Base-by-base conservation (phyloP, 2,888 invertebrate genomes). In the Heliconius charithonia region DNA sequence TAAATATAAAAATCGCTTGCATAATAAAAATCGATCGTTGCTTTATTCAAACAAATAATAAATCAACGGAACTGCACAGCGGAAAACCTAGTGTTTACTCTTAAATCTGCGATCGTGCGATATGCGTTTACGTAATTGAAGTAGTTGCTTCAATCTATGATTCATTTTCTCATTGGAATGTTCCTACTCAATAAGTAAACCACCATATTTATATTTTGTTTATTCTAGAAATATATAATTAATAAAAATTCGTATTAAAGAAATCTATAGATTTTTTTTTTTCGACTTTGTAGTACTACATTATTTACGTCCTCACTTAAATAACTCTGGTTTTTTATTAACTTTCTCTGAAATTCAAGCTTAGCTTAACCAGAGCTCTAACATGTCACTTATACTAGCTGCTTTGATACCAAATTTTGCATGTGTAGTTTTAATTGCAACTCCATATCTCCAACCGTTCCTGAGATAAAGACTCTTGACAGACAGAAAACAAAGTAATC, bases 41-140 rank as follows among this genome's bases (percentile, higher is more conserved):
- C 2, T 25, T 73, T 73, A 25, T 29, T 41, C 29, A 41, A 78
- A 75, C 19, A 77, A 56, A 51, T 66, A 27, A 59, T 22, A 67
- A 63, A 56, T 69, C 63, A 82, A 80, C 82, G 82, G 83, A 81
- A 82, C 80, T 80, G 81, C 79, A 81, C 81, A 81, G 80, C 82
- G 83, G 83, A 82, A 82, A 83, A 82, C 80, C 82, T 81, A 69
- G 78, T 82, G 81, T 82, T 83, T 82, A 83, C 75, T 78, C 80
- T 82, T 77, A 79, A 81, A 80, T 78, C 78, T 45, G 77, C 78
- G 80, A 82, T 80, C 82, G 75, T 82, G 80, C 82, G 83, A 80
- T 79, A 79, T 79, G 69, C 70, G 81, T 83, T 82, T 83, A 82
- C 82, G 83, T 82, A 83, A 84, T 82, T 82, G 81, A 80, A 82